Evolutionary conservation across 2,113 vertebrate species (phyloP).

Genomic region (Casuarius casuarius): DNA sequence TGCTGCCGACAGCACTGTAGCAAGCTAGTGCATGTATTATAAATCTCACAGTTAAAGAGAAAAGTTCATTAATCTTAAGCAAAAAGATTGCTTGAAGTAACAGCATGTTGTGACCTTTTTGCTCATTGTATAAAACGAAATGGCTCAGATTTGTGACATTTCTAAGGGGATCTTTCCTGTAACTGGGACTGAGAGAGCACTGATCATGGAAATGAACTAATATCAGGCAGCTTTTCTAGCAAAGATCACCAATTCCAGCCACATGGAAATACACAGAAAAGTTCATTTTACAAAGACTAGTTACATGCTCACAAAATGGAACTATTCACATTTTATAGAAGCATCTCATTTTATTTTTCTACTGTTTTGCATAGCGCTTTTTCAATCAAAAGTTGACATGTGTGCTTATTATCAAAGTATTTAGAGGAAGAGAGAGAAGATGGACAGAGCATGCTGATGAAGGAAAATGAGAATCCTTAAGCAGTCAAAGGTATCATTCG

Average conservation of each 20-base stretch:
- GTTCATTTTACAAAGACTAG: neutral
- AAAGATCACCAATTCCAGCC: neutral
- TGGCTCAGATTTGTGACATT: neutral
- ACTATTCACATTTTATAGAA: neutral
- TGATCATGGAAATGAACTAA: neutral
- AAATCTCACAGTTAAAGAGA: constrained; percentile 6
- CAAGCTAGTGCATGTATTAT: neutral
- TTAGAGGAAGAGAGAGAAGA: neutral
- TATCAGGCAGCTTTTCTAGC: neutral
- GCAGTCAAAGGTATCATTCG: constrained; percentile 37
- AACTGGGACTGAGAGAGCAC: neutral
- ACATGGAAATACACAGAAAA: neutral
- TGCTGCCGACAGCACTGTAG: constrained; percentile 14
- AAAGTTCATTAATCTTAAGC: constrained; percentile 29
- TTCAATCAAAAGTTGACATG: neutral
- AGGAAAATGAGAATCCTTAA: constrained; percentile 1
- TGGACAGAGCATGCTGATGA: neutral
- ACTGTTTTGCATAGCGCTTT: neutral
- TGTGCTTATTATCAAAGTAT: neutral
- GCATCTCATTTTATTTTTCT: neutral
- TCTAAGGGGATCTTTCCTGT: neutral
- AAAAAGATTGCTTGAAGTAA: neutral
- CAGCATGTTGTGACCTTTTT: neutral
- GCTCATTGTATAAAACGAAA: neutral
- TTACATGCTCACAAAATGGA: neutral